These are phyloP conservation scores for Bradypodion pumilum DNA, from an alignment of 2,797 vertebrate genomes.

Conservation along the genomic window DNA sequence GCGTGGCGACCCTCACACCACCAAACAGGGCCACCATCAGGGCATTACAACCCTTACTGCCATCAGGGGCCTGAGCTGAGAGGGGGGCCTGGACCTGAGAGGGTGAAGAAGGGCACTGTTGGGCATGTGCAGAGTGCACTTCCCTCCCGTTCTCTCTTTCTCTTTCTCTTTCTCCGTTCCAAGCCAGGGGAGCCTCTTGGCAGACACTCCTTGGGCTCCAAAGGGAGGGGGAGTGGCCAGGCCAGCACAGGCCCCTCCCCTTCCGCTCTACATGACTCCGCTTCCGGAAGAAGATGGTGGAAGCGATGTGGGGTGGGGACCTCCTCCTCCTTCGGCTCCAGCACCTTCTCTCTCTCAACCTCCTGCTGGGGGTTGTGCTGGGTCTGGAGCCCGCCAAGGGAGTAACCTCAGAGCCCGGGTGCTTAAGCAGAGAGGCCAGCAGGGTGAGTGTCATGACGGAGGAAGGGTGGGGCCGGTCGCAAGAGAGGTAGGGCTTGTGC, in stretches of 20 bases:
- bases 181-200: neutral
- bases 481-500: too few species aligned
- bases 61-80: too few species aligned
- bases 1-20: too few species aligned
- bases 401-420: slow-evolving; percentile 2
- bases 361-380: neutral
- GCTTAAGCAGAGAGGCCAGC: neutral
- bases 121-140: neutral
- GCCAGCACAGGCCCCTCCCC: neutral
- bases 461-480: too few species aligned
- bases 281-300: slow-evolving; percentile 44
- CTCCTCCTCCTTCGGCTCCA: too few species aligned
- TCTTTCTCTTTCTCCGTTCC: too few species aligned
- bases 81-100: too few species aligned
- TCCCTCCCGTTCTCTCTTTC: too few species aligned
- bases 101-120: too few species aligned
- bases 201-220: neutral
- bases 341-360: neutral
- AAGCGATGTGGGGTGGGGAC: neutral
- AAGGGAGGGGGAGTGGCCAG: neutral
- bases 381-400: neutral
- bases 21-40: too few species aligned
- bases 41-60: too few species aligned
- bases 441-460: too few species aligned
- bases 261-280: neutral